A percentile compares a stretch with the other conserved stretches of the same genome.
These are phyloP conservation scores for Pectinophora gossypiella DNA, from an alignment of 1,140 invertebrate species.

Conservation along the genomic window DNA sequence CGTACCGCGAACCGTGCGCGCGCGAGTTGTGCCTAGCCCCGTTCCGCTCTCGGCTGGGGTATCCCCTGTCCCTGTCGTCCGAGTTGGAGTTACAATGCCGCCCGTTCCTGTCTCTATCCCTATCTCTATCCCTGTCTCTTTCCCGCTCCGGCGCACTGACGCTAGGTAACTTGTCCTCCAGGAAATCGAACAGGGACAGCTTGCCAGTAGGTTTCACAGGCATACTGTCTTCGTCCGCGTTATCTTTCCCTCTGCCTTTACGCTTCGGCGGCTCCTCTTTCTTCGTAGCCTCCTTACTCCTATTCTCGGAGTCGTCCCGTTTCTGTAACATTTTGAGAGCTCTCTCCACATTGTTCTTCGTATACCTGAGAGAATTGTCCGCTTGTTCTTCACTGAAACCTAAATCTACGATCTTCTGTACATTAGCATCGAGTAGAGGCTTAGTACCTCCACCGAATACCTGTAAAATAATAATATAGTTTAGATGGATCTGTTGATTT, in stretches of 20 bases:
- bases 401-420: slow-evolving; percentile 87
- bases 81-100: slow-evolving; percentile 36
- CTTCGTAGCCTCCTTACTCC: slow-evolving; percentile 58
- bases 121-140: slow-evolving; percentile 57
- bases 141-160: too few species aligned
- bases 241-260: slow-evolving; percentile 72
- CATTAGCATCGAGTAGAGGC: slow-evolving; percentile 84
- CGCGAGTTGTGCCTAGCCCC: slow-evolving; percentile 49
- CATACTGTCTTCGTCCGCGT: slow-evolving; percentile 78
- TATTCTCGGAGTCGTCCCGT: slow-evolving; percentile 66
- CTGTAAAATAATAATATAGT: slow-evolving; percentile 44
- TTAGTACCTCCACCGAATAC: slow-evolving; percentile 84
- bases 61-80: slow-evolving; percentile 52
- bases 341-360: slow-evolving; percentile 84
- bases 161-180: slow-evolving; percentile 87
- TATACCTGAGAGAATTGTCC: slow-evolving; percentile 82
- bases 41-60: slow-evolving; percentile 25
- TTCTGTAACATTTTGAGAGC: slow-evolving; percentile 83
- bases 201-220: slow-evolving; percentile 87
- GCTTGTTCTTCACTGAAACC: slow-evolving; percentile 88
- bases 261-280: slow-evolving; percentile 60
- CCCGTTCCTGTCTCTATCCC: slow-evolving; percentile 60
- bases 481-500: too few species aligned
- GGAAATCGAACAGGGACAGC: slow-evolving; percentile 91
- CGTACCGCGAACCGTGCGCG: slow-evolving; percentile 46